Base-by-base conservation (phyloP, 1,140 invertebrate genomes). In the Parapsyche elsis region DNA sequence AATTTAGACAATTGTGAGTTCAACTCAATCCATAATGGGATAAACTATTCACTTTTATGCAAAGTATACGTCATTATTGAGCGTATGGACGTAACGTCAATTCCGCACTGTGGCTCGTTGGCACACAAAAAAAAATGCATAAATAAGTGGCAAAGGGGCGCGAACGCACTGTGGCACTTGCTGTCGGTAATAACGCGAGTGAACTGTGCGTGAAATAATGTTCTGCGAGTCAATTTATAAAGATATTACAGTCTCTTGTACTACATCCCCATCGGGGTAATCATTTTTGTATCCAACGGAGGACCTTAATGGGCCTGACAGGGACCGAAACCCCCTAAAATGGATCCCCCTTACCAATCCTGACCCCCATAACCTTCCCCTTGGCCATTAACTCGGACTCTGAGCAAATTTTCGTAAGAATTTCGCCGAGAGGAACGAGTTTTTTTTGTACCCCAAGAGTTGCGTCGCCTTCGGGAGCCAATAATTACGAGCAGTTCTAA, bases 191-290 rank as follows among this genome's bases (percentile, higher is more conserved):
- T 81, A 83, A 73, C 46, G 78, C 74, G 80, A 74, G 82, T 81
- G 82, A 83, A 80, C 80, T 81, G 80, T 78, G 80, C 82, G 82
- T 83, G 82, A 83, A 83, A 81, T 83, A 80, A 83, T 78, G 59
- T 59, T 78, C 26, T 76, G 79, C 71, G 73, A 83, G 80, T 83
- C 82, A 80, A 83, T 83, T 83, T 83, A 83, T 81, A 83, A 83
- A 83, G 82, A 83, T 81, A 83, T 83, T 83, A 83, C 79, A 80
- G 53, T 71, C 49, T 61, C 59, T 71, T 73, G 46, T 61, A 61
- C 46, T 59, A 73, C 78, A 59, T 26, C 49, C 46, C 71, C 45
- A 61, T 46, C 14, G 64, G 67, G 73, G 81, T 78, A 70, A 74
- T 74, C 71, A 76, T 80, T 75, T 74, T 67, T 74, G 71, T 79